Evolutionary conservation across 2,888 invertebrate genomes (phyloP), one percentile per base, ranked within the genome.

Genomic region (Limnephilus rhombicus): DNA sequence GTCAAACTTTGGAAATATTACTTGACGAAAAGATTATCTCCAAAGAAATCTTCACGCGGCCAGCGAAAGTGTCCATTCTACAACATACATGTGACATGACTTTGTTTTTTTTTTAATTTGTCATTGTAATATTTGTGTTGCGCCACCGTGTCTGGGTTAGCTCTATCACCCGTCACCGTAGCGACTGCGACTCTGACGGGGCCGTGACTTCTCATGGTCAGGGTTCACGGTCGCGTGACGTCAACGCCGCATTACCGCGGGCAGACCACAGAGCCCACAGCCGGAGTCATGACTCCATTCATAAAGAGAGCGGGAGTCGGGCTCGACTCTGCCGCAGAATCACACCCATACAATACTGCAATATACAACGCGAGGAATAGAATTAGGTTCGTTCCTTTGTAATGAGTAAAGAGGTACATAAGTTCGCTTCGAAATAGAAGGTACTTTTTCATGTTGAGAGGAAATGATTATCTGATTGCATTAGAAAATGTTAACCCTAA

Each of bases 151-250:
- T 68, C 68, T 68, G 68, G 68, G 68, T 24, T 68, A 18, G 68
- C 68, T n/a, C 68, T n/a, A 9, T 68, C 68, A 68, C 24, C 68
- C 68, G 68, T 68, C 68, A 68, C 18, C 68, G 68, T 68, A 68
- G n/a, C 24, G 24, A 24, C 7, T 9, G 68, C n/a, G 68, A 68
- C 68, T 34, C 29, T 34, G 29, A 18, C 34, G 13, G 15, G 31
- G 34, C 82, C 82, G 82, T 82, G 82, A 82, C 82, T 82, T 82
- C 82, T 15, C 82, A 34, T 82, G 82, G 68, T 24, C 68, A 9
- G 68, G 68, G 82, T 82, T 82, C 82, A 82, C 18, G 82, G 82
- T 7, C 82, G 82, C 34, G 29, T 34, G 82, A 34, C 68, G 68
- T 68, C 68, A 68, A 34, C 82, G 82, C 18, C 82, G 29, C 82